A percentile compares a stretch with the other conserved stretches of the same genome.
Conservation (phyloP, 2,113 vertebrate species). For the Gadus macrocephalus region DNA sequence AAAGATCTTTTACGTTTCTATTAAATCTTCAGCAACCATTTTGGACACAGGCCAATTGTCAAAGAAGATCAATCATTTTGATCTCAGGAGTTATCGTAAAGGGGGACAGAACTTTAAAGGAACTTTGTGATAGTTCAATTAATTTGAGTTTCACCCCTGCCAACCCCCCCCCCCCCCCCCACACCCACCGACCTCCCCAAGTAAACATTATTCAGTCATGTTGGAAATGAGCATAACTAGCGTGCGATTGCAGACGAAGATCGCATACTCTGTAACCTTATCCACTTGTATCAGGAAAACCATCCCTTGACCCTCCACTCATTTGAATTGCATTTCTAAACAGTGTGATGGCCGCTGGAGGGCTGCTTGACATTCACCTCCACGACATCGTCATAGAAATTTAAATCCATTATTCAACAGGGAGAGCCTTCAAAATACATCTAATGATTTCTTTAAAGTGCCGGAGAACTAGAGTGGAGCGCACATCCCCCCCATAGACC, state of each 20-base stretch:
- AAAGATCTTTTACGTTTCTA: conserved; percentile 14
- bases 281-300: conserved; percentile 16
- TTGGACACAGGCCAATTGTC: conserved; percentile 36
- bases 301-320: conserved; percentile 22
- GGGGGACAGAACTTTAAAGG: conserved; percentile 36
- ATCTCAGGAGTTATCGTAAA: conserved; percentile 32
- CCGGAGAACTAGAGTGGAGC: no score
- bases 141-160: conserved; percentile 21
- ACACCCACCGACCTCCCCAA: conserved; percentile 22
- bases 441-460: no score
- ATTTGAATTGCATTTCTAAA: conserved; percentile 47
- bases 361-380: conserved; percentile 38
- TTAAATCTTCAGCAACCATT: conserved; percentile 23
- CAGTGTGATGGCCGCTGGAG: conserved; percentile 29
- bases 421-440: neutral
- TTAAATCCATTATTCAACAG: conserved; percentile 23
- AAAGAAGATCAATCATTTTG: conserved; percentile 43
- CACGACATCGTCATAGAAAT: conserved; percentile 11
- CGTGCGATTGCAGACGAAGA: conserved; percentile 8
- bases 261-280: conserved; percentile 36
- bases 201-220: conserved; percentile 43
- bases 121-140: conserved; percentile 41
- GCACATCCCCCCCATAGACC: conserved; percentile 23
- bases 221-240: conserved; percentile 46
- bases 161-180: neutral